A percentile compares a stretch with the other conserved stretches of the same genome.
Evolutionary conservation across 2,888 invertebrate genomes (phyloP).

Genomic region (Odontothrips loti): DNA sequence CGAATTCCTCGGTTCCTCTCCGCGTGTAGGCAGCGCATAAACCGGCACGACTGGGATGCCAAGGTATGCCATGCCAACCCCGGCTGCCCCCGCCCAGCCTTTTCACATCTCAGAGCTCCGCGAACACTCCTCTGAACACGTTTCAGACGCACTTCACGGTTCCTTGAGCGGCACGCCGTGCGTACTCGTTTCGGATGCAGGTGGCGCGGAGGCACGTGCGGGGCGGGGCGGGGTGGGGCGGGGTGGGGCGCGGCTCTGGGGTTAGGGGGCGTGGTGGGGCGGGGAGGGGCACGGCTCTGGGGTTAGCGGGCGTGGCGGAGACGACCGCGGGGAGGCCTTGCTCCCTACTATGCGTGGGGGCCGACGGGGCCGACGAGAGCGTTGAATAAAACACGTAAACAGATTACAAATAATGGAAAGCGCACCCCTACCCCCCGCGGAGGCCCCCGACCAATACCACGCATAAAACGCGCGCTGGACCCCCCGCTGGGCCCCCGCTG

Average conservation of each 20-base stretch:
- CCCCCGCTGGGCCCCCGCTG: too few relatives aligned
- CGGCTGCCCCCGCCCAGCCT: too few relatives aligned
- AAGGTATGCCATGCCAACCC: too few relatives aligned
- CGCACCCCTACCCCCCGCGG: too few relatives aligned
- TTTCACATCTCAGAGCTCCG: too few relatives aligned
- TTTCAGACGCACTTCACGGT: too few relatives aligned
- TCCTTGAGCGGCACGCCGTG: not conserved
- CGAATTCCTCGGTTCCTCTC: too few relatives aligned
- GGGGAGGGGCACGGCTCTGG: not conserved
- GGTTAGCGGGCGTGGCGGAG: not conserved
- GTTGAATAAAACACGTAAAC: conserved; percentile 19
- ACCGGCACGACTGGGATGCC: too few relatives aligned
- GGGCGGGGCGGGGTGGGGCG: not conserved
- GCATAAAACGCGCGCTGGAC: too few relatives aligned
- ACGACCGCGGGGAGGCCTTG: not conserved
- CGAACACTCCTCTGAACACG: too few relatives aligned
- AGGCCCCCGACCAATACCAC: too few relatives aligned
- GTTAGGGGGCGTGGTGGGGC: not conserved
- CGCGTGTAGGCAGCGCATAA: too few relatives aligned
- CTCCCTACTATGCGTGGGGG: not conserved
- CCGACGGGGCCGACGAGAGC: not conserved
- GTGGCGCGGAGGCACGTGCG: not conserved
- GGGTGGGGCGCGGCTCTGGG: not conserved
- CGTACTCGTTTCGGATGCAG: not conserved
- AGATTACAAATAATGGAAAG: conserved; percentile 21